Evolutionary conservation across 2,888 invertebrate genomes (phyloP).

Genomic region (Lymantria dispar): DNA sequence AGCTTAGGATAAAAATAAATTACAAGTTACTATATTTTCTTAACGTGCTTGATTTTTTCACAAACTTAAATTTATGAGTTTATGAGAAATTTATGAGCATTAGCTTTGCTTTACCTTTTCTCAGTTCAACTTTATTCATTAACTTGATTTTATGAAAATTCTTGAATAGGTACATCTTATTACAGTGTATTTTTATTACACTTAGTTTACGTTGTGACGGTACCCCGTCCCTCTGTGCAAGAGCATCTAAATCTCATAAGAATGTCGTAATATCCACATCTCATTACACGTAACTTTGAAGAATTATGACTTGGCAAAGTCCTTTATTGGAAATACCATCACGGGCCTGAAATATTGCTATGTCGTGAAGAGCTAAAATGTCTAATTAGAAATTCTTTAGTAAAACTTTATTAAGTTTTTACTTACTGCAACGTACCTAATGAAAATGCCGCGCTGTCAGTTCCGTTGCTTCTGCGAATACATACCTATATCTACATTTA

Average conservation of each 20-base stretch:
- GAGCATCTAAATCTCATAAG: conserved; percentile 67
- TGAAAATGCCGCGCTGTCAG: conserved; percentile 75
- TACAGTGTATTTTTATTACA: conserved; percentile 29
- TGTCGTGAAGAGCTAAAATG: conserved; percentile 81
- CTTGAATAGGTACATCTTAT: conserved; percentile 19
- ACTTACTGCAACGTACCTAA: conserved; percentile 74
- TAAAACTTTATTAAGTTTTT: conserved; percentile 81
- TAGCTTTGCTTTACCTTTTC: no score
- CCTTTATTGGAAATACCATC: conserved; percentile 83
- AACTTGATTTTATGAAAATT: neutral
- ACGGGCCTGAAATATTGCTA: conserved; percentile 81
- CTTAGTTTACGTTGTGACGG: conserved; percentile 22
- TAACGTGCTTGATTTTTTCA: no score
- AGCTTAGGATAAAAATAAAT: no score
- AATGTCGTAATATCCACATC: conserved; percentile 79
- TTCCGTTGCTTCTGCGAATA: conserved; percentile 25
- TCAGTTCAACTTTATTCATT: no score
- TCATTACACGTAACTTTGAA: conserved; percentile 82
- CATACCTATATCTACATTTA: conserved; percentile 39
- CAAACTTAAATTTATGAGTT: no score
- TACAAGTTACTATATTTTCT: no score
- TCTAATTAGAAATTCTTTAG: conserved; percentile 81
- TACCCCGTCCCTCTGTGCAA: conserved; percentile 41
- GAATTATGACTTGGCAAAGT: conserved; percentile 83
- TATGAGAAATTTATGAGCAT: no score